Evolutionary conservation across 2,888 invertebrate genomes (phyloP), one percentile per base, ranked within the genome.

Genomic region (Entomobrya proxima): DNA sequence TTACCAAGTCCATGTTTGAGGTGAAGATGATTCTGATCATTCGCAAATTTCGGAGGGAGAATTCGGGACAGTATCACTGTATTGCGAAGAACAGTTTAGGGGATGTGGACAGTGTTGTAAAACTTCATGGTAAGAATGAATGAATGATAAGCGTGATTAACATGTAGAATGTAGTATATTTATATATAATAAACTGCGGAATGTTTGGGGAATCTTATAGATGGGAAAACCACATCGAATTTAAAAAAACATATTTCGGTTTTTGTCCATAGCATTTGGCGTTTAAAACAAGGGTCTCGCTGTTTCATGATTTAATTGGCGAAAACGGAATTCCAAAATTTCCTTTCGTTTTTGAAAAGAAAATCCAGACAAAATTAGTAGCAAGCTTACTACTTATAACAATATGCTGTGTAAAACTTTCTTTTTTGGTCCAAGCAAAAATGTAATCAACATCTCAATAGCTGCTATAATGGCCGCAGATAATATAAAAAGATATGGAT

Each of bases 71-170:
- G 0, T 97, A 97, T 92, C 93, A 95, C 76, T 97, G 97, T 91
- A 95, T 96, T 85, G 96, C 97, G 37, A 96, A 96, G 92, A 96
- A 96, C 92, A 96, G 96, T 0, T 93, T 97, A 2, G 97, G 97
- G 0, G 97, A 96, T 92, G 96, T 96, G 24, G 97, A 97, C 91
- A 96, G 96, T 92, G 95, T 95, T 91, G 96, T 97, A 91, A 94
- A 96, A 89, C 93, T 97, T 76, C 97, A 97, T 92, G 96, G 97
- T 97, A 92, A 76, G 52, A 35, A 4, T 50, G 30, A 74, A 50
- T 50, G 72, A 11, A 11, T 15, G 7, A 7, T 7, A 40, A 11
- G 50, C 18, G 50, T 50, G 50, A 47, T 50, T 30, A 50, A 30
- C 2, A 55, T 27, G 21, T 21, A 24, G 13, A 7, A 47, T 47